Conservation (phyloP, 2,888 invertebrate species). For the Leucania comma region DNA sequence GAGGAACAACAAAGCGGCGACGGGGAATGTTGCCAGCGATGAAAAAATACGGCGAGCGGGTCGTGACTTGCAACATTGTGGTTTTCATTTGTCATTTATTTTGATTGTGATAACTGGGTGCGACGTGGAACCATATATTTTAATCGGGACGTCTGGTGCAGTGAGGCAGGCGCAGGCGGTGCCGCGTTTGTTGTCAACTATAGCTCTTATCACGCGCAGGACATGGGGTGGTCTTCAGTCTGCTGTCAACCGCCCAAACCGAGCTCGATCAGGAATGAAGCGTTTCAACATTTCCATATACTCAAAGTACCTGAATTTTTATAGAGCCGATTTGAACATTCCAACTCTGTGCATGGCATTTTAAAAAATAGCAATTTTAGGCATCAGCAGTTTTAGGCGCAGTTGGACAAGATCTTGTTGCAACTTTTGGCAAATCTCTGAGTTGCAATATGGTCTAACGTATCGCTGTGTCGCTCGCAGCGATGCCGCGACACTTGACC, state of each 20-base stretch:
- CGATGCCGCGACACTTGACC: background rate
- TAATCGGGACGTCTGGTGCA: slow-evolving; percentile 64
- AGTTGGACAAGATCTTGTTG: too few relatives aligned
- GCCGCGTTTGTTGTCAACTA: slow-evolving; percentile 51
- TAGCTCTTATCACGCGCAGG: slow-evolving; percentile 45
- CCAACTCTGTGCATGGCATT: too few relatives aligned
- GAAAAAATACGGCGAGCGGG: slow-evolving; percentile 76
- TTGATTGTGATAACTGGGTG: slow-evolving; percentile 89
- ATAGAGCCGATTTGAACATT: too few relatives aligned
- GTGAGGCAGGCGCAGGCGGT: slow-evolving; percentile 50
- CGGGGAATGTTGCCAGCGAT: slow-evolving; percentile 81
- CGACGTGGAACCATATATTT: slow-evolving; percentile 73
- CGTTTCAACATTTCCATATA: background rate
- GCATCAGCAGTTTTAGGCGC: too few relatives aligned
- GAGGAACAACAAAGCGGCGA: slow-evolving; percentile 84
- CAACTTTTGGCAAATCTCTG: background rate
- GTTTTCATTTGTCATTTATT: slow-evolving; percentile 91
- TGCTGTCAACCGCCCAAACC: slow-evolving; percentile 26
- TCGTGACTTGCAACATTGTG: slow-evolving; percentile 88
- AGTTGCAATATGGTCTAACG: background rate
- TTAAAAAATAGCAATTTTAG: too few relatives aligned
- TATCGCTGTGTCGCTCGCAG: background rate
- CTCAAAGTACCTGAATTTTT: too few relatives aligned
- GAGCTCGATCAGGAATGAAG: slow-evolving; percentile 2
- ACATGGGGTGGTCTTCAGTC: slow-evolving; percentile 54